Conservation (phyloP, 30 jellyfish, hydroid and myxozoan species). For the Cassiopea andromeda region DNA sequence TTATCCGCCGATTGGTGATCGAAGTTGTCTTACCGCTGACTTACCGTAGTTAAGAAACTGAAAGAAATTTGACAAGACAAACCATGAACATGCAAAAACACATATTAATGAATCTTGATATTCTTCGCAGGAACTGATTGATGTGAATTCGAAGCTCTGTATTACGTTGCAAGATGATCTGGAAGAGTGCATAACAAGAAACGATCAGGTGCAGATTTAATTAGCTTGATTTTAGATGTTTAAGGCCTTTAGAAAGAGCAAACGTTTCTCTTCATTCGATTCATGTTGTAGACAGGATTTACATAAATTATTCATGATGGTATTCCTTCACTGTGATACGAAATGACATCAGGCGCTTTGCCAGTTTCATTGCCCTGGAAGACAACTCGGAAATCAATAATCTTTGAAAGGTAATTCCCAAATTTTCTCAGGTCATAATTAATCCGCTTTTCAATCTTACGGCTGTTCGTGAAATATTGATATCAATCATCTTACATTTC, state of each 20-base stretch:
- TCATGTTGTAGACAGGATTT: neutral
- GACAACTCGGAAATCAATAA: neutral
- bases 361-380: neutral
- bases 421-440: neutral
- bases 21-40: no score
- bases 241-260: neutral
- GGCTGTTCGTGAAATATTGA: neutral
- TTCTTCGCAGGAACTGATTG: constrained; percentile 79
- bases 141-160: constrained; percentile 90
- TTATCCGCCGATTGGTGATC: no score
- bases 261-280: neutral
- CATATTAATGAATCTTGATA: neutral
- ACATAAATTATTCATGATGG: neutral
- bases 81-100: no score
- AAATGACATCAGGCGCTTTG: neutral
- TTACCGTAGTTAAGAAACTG: no score
- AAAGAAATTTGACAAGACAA: no score
- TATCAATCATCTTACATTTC: neutral
- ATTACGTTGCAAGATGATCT: constrained; percentile 77
- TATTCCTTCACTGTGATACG: neutral
- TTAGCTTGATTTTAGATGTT: neutral
- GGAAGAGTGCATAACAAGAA: constrained; percentile 77
- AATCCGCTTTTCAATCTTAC: neutral
- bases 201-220: constrained; percentile 63
- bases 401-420: neutral